Evolutionary conservation across 2,113 vertebrate genomes (phyloP).

Genomic region (Azemiops feae): DNA sequence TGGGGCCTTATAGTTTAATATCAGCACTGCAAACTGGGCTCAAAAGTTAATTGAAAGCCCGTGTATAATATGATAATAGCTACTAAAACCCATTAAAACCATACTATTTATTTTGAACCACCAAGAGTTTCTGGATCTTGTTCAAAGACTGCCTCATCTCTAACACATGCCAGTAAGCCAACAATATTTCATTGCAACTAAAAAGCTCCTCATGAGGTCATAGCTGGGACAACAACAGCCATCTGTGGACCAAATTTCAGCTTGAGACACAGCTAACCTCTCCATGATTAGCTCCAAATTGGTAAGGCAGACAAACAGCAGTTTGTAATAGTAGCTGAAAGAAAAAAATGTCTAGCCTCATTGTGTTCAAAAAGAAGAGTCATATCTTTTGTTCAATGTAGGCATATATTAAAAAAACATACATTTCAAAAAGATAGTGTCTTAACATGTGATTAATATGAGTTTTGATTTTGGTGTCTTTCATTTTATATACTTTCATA

Average conservation of each 20-base stretch:
- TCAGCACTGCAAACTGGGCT: background rate
- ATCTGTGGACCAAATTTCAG: background rate
- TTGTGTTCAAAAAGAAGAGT: background rate
- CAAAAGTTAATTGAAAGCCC: background rate
- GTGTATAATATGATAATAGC: background rate
- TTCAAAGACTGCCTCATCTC: background rate
- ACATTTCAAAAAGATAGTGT: background rate
- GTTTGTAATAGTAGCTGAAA: background rate
- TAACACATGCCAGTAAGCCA: background rate
- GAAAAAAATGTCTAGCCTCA: background rate
- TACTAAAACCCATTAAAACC: background rate
- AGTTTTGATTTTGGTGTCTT: background rate
- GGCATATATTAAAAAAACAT: background rate
- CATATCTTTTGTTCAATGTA: background rate
- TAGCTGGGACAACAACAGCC: background rate
- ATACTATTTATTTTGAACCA: background rate
- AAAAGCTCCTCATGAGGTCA: background rate
- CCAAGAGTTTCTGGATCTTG: background rate
- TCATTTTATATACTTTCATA: background rate
- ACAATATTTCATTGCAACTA: background rate
- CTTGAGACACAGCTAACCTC: background rate
- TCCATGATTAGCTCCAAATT: background rate
- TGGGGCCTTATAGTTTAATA: background rate
- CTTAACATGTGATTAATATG: background rate
- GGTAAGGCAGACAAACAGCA: background rate